Base-by-base conservation (phyloP, 2,113 vertebrate species). In the Merops nubicus region DNA sequence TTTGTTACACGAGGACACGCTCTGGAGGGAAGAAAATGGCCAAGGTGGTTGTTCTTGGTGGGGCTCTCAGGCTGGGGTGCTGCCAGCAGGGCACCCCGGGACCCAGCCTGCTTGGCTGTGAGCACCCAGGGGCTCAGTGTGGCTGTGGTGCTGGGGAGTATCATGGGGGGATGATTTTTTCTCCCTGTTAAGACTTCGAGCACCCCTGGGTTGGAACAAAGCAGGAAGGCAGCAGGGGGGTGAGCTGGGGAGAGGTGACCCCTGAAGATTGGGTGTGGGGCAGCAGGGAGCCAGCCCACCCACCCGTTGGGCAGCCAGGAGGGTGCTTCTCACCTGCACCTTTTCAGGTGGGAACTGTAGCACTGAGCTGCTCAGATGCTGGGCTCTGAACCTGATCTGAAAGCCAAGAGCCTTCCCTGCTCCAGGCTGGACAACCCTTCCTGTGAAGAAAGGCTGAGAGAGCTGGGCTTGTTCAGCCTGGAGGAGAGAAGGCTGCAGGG, bases 221-320 rank as follows among this genome's bases (percentile, higher is more conserved):
- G 33, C 69, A 22, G 14, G 73, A 15, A 70, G 42, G 62, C 53
- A 50, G 88, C 48, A 12, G 84, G 54, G 86, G 22, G 73, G 74
- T 3, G 48, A 68, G 5, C 34, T 6, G 23, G 85, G 79, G n/a
- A n/a, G n/a, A n/a, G n/a, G n/a, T n/a, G n/a, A n/a, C n/a, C n/a
- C n/a, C n/a, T n/a, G n/a, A n/a, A n/a, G n/a, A n/a, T n/a, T n/a
- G n/a, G n/a, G n/a, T n/a, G n/a, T n/a, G 57, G 47, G 54, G 72
- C 4, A 1, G 29, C 1, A 7, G 31, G 38, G 25, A 79, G 18
- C 16, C 38, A 7, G n/a, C 18, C 22, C 29, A 8, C 11, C 0
- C 9, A 6, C 33, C 47, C n/a, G 20, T 42, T 10, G 53, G 67
- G 67, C 47, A 40, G 34, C 13, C 45, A n/a, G 59, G 60, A 40